Percentiles rank a stretch among this genome's conserved stretches.
Evolutionary conservation across 2,888 invertebrate genomes (phyloP).

Genomic region (Lymantria dispar): DNA sequence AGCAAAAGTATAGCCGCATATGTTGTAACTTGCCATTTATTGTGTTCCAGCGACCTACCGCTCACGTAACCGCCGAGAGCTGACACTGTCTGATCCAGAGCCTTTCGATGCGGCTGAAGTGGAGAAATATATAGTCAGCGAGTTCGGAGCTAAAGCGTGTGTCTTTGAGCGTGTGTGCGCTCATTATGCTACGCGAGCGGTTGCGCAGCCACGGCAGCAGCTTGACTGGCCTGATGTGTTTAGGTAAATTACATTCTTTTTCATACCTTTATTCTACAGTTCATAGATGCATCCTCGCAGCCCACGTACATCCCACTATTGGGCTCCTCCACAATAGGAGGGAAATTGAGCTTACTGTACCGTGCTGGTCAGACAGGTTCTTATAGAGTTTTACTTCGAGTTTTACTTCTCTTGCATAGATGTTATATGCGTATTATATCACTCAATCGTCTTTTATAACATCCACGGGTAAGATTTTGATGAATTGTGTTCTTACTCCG

Average conservation of each 20-base stretch:
- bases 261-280: too few species aligned
- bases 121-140: constrained; percentile 89
- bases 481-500: too few species aligned
- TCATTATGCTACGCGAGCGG: constrained; percentile 84
- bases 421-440: too few species aligned
- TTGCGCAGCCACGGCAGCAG: constrained; percentile 63
- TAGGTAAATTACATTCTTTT: constrained; percentile 77
- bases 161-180: constrained; percentile 90
- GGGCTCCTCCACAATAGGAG: too few species aligned
- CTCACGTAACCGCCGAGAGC: constrained; percentile 83
- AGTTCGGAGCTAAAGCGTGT: constrained; percentile 90
- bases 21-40: constrained; percentile 1
- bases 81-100: constrained; percentile 48
- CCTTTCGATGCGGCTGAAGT: constrained; percentile 85
- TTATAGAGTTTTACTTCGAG: too few species aligned
- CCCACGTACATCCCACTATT: too few species aligned
- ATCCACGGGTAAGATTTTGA: too few species aligned
- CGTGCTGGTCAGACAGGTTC: too few species aligned
- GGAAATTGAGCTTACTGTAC: too few species aligned
- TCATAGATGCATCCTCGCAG: too few species aligned
- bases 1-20: not conserved
- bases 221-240: constrained; percentile 90
- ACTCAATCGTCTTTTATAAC: too few species aligned
- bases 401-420: too few species aligned
- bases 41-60: constrained; percentile 86